Evolutionary conservation across 2,797 vertebrate species (phyloP), one percentile per base, ranked within the genome.

Genomic region (Myotis myotis): DNA sequence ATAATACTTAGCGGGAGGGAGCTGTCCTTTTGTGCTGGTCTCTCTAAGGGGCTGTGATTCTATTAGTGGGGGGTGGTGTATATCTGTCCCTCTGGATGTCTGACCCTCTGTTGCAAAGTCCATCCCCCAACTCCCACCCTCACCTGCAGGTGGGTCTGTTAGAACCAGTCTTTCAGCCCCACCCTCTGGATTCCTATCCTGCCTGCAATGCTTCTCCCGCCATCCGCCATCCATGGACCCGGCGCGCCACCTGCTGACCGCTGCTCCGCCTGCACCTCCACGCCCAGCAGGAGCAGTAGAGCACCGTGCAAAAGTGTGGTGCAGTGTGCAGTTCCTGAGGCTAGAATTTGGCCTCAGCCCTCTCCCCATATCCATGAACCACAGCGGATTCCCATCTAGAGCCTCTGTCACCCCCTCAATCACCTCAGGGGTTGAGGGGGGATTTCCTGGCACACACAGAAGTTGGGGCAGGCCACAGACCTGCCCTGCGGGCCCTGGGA

Each of bases 201-300:
- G 2, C 47, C n/a, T 5, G 22, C 2, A 0, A 6, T 0, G 0
- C n/a, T 0, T 0, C 78, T 88, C 28, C 17, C 5, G n/a, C 33
- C 70, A 88, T 92, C 64, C 5, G n/a, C 38, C 62, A 87, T 93
- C 68, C 6, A 30, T 28, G 23, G 90, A 17, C 57, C 68, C 15
- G 0, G 82, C 90, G 96, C 90, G 90, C 95, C 96, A 90, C 66
- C 96, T 97, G 90, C 96, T 92, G 97, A 9, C 90, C 8, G 0
- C 41, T n/a, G 13, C 33, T 12, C 60, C 33, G 1, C 41, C 78
- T 64, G 51, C 93, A 88, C 36, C 55, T 47, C 28, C 23, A 6
- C 3, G 4, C 6, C 3, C 41, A 13, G 23, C 51, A 23, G 19
- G 33, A 60, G 82, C 44, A 0, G 1, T 3, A 20, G 68, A 16